A percentile compares a stretch with the other conserved stretches of the same genome.
phyloP scores from a whole-genome alignment of 2,113 vertebrate species.

The Epinephelus cyanopodus region DNA sequence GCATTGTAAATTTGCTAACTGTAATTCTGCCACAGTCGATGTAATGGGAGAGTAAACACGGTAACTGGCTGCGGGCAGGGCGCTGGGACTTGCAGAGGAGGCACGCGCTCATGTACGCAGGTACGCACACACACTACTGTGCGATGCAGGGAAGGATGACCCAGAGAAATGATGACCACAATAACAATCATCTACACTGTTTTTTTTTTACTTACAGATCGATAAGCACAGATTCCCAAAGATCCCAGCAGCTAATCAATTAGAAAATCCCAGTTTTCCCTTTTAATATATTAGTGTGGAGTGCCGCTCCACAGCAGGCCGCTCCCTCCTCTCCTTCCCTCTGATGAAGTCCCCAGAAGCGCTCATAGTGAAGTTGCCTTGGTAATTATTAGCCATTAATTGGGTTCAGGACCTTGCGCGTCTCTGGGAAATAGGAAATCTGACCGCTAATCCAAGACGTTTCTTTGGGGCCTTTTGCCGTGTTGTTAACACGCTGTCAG shows the following conservation, averaged over 20 bases:
- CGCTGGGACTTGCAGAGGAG: constrained; percentile 23
- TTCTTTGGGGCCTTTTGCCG: constrained; percentile 67
- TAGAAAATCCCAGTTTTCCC: not conserved
- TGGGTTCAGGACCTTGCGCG: constrained; percentile 91
- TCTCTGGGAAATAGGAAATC: constrained; percentile 88
- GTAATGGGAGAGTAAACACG: constrained; percentile 82
- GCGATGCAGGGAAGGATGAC: not conserved
- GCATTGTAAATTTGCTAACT: constrained; percentile 71
- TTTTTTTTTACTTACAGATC: not conserved
- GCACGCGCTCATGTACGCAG: not conserved
- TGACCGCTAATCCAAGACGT: constrained; percentile 86
- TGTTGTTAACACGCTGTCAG: constrained; percentile 76
- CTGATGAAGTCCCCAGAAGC: constrained; percentile 75
- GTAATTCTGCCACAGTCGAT: constrained; percentile 76
- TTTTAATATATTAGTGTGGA: constrained; percentile 23
- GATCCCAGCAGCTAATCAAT: constrained; percentile 46
- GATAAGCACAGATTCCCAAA: constrained; percentile 9
- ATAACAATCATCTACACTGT: not conserved
- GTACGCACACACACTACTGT: not conserved
- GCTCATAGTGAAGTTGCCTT: constrained; percentile 74
- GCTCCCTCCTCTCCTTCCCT: constrained; percentile 16
- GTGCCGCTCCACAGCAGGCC: constrained; percentile 25
- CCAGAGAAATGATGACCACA: not conserved
- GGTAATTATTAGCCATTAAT: constrained; percentile 96
- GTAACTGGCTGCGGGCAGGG: constrained; percentile 47